These are phyloP conservation scores for Chalcosyrphus nemorum DNA, from an alignment of 2,888 invertebrate species.

Conservation along the genomic window DNA sequence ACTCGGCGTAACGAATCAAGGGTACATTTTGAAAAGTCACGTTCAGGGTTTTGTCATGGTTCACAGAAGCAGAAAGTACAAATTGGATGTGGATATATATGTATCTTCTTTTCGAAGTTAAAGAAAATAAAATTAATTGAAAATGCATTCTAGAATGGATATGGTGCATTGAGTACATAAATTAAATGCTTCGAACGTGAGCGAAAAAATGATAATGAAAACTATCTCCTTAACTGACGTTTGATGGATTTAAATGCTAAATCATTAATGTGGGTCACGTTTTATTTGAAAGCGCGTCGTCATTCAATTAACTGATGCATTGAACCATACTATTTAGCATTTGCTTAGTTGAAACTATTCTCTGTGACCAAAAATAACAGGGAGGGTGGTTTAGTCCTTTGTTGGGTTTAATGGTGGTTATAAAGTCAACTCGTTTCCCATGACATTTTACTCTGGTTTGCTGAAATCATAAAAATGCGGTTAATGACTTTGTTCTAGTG, in stretches of 20 bases:
- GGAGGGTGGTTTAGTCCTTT: not conserved
- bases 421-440: not conserved
- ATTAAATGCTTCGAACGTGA: constrained; percentile 7
- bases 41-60: constrained; percentile 39
- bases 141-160: constrained; percentile 52
- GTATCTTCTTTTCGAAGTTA: not conserved
- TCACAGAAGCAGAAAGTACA: constrained; percentile 22
- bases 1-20: constrained; percentile 17
- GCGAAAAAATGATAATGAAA: not conserved
- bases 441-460: not conserved
- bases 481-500: not conserved
- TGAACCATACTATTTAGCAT: not conserved
- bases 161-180: constrained; percentile 38
- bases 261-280: constrained; percentile 12
- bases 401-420: not conserved
- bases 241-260: not conserved
- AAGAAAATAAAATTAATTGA: constrained; percentile 50
- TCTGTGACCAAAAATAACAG: not conserved
- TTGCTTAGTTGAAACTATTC: not conserved
- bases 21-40: constrained; percentile 49
- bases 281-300: not conserved
- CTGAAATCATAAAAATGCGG: not conserved
- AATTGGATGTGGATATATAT: not conserved
- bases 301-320: not conserved
- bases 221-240: not conserved